A percentile compares a stretch with the other conserved stretches of the same genome.
Conservation (phyloP, 2,888 invertebrate species). For the Oxyteleia sp. region DNA sequence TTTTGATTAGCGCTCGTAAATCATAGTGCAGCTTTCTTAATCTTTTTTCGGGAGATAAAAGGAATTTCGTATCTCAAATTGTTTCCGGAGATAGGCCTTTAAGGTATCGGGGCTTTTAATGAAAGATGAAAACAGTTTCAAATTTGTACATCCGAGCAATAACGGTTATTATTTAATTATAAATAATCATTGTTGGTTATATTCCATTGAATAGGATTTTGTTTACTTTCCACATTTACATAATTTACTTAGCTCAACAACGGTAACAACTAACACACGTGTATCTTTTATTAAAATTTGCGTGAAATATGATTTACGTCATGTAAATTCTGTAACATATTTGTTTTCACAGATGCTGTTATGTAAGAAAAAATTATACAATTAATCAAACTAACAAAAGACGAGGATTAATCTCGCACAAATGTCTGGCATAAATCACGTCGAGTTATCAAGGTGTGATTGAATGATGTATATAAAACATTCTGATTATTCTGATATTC, state of each 20-base stretch:
- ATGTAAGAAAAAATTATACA: constrained; percentile 13
- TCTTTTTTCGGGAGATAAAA: constrained; percentile 64
- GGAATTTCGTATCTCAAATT: constrained; percentile 70
- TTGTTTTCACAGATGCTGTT: constrained; percentile 6
- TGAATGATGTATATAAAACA: constrained; percentile 6
- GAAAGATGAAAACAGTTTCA: constrained; percentile 57
- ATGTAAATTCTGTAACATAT: constrained; percentile 19
- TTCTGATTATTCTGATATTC: constrained; percentile 7
- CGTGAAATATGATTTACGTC: constrained; percentile 1
- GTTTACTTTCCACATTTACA: too few relatives aligned
- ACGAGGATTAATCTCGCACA: constrained; percentile 9
- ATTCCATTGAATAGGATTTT: too few relatives aligned
- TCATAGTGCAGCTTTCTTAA: constrained; percentile 68
- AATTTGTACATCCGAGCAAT: constrained; percentile 22
- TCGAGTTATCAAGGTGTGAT: constrained; percentile 20
- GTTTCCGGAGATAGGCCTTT: constrained; percentile 66
- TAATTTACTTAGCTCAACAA: too few relatives aligned
- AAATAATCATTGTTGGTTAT: too few relatives aligned
- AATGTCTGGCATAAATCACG: constrained; percentile 26
- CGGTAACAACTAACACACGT: too few relatives aligned
- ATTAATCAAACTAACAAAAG: constrained; percentile 38
- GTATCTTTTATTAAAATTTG: not conserved
- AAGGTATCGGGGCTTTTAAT: constrained; percentile 50
- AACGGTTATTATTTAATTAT: too few relatives aligned
- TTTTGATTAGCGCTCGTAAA: constrained; percentile 74